These are phyloP conservation scores for Pterostichus niger DNA, from an alignment of 2,888 invertebrate genomes.

Conservation along the genomic window DNA sequence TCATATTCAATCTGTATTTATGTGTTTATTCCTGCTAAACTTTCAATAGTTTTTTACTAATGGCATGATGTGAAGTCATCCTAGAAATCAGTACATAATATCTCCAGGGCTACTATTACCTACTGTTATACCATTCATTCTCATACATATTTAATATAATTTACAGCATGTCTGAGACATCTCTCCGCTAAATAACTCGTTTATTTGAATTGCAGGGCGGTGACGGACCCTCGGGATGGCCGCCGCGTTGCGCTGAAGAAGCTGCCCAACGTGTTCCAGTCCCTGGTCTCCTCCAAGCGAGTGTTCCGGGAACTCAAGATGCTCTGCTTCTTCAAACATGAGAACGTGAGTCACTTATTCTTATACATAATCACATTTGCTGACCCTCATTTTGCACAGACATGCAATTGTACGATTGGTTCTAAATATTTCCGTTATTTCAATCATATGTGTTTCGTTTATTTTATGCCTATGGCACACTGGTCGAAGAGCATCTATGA, in stretches of 20 bases:
- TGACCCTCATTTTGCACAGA: not conserved
- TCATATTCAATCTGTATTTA: too few species aligned
- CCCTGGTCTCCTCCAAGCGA: slow-evolving; percentile 98
- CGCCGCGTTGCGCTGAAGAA: slow-evolving; percentile 99
- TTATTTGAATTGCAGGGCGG: slow-evolving; percentile 86
- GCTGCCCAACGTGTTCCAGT: slow-evolving; percentile 99
- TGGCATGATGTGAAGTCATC: too few species aligned
- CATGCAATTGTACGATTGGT: not conserved
- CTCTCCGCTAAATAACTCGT: slow-evolving; percentile 38
- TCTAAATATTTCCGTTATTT: too few species aligned
- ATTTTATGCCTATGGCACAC: too few species aligned
- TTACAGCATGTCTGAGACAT: slow-evolving; percentile 45
- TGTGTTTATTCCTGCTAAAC: too few species aligned
- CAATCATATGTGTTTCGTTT: too few species aligned
- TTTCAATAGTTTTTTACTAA: too few species aligned
- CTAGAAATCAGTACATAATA: too few species aligned
- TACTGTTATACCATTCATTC: not conserved
- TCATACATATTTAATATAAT: not conserved
- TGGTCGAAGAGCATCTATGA: too few species aligned
- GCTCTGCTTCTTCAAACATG: slow-evolving; percentile 99
- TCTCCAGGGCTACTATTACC: too few species aligned
- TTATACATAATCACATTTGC: not conserved
- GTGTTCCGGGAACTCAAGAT: slow-evolving; percentile 99
- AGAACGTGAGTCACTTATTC: slow-evolving; percentile 91
- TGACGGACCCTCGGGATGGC: slow-evolving; percentile 99